Conservation (phyloP, 2,888 invertebrate genomes). For the Trypoxylon attenuatum region DNA sequence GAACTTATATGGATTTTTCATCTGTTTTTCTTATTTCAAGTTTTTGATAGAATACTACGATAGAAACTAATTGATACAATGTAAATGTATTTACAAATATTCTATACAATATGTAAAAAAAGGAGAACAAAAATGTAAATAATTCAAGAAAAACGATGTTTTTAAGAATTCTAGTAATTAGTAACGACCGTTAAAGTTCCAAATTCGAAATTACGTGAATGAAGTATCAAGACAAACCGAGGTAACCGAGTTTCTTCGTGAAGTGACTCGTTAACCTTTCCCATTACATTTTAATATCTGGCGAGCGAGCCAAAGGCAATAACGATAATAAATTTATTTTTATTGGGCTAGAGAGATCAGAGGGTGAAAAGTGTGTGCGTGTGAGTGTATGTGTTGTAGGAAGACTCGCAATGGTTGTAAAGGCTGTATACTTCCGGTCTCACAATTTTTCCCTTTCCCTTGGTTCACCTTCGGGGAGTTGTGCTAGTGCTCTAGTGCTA, state of each 20-base stretch:
- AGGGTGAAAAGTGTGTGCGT: no score
- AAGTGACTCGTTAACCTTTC: slow-evolving; percentile 29
- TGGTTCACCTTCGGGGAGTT: neutral
- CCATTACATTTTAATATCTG: slow-evolving; percentile 54
- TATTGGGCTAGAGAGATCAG: slow-evolving; percentile 47
- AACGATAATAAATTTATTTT: slow-evolving; percentile 64
- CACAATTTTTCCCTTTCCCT: slow-evolving; percentile 8
- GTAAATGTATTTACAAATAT: no score
- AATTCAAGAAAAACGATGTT: no score
- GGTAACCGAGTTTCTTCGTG: neutral
- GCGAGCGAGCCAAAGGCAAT: slow-evolving; percentile 42
- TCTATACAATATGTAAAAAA: no score
- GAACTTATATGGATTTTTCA: no score
- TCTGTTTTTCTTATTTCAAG: no score
- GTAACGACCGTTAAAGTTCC: no score
- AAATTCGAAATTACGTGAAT: no score
- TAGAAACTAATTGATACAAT: no score
- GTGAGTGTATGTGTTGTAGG: slow-evolving; percentile 16
- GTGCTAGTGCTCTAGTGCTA: slow-evolving; percentile 12
- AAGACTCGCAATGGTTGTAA: slow-evolving; percentile 1
- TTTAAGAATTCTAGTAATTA: no score
- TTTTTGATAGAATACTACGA: no score
- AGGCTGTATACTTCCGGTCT: slow-evolving; percentile 14
- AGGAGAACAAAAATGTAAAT: no score
- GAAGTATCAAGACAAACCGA: neutral